phyloP scores from a whole-genome alignment of 2,888 invertebrate genomes.

The Leptodirus hochenwartii region DNA sequence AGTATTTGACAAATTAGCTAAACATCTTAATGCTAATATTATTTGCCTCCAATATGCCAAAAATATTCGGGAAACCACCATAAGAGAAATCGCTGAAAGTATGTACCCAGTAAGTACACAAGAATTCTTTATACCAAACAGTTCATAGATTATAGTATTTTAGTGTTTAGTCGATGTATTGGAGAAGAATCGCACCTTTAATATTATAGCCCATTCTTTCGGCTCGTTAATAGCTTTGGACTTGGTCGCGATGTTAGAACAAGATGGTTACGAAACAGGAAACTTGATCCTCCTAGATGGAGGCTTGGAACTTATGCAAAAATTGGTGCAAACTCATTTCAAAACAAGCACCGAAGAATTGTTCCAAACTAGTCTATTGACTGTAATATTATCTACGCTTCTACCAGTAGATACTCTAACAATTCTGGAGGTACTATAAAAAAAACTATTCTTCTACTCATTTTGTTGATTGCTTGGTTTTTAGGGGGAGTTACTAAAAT shows the following conservation, averaged over 20 bases:
- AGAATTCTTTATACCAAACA: too few relatives aligned
- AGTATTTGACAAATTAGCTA: conserved; percentile 32
- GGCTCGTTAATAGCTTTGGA: conserved; percentile 62
- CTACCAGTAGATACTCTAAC: conserved; percentile 9
- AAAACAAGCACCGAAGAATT: conserved; percentile 26
- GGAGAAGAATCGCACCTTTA: conserved; percentile 36
- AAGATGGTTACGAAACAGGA: conserved; percentile 35
- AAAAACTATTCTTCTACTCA: not conserved
- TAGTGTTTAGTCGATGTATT: conserved; percentile 4
- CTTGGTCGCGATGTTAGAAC: conserved; percentile 50
- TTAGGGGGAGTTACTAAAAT: not conserved
- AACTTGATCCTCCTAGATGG: conserved; percentile 60
- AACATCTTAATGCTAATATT: conserved; percentile 31
- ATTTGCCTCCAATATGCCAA: conserved; percentile 35
- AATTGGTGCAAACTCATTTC: conserved; percentile 28
- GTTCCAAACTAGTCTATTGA: conserved; percentile 34
- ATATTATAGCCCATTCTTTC: conserved; percentile 70
- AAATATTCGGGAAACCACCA: conserved; percentile 25
- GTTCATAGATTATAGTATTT: conserved; percentile 3
- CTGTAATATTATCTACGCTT: conserved; percentile 29
- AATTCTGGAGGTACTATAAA: not conserved
- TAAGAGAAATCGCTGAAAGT: conserved; percentile 32
- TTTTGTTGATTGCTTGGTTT: not conserved
- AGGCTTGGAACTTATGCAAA: conserved; percentile 43
- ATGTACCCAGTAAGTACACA: conserved; percentile 32